phyloP scores from a whole-genome alignment of 1,140 invertebrate genomes.

The Panulirus ornatus region DNA sequence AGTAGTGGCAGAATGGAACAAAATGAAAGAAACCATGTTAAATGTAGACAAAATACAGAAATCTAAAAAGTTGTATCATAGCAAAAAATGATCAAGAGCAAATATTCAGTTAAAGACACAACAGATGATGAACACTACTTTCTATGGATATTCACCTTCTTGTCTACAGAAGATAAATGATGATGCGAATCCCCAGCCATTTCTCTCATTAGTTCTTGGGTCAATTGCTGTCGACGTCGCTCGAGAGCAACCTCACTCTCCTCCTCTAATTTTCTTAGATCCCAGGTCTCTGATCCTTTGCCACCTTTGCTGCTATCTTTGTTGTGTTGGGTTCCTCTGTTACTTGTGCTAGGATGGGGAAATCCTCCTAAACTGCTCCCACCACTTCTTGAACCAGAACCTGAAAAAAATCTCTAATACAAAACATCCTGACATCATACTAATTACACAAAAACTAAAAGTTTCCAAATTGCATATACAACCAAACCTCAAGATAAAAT shows the following conservation, averaged over 20 bases:
- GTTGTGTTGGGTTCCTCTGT: not conserved
- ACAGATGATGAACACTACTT: not conserved
- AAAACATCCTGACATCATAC: no score
- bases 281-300: conserved; percentile 47
- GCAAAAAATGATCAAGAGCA: no score
- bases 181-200: conserved; percentile 60
- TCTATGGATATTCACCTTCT: conserved; percentile 21
- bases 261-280: conserved; percentile 33
- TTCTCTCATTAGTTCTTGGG: conserved; percentile 61
- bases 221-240: conserved; percentile 51
- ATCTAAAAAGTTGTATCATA: no score
- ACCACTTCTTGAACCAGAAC: conserved; percentile 6
- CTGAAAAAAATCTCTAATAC: no score
- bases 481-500: no score
- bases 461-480: no score
- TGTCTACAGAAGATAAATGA: conserved; percentile 44
- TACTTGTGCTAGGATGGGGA: conserved; percentile 2
- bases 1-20: no score
- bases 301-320: not conserved
- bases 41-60: no score
- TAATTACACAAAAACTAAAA: no score
- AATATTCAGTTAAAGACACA: not conserved
- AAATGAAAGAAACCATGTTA: no score
- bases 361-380: not conserved
- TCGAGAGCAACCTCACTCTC: conserved; percentile 57